Conservation (phyloP, 1,140 invertebrate species). For the Antheraea pernyi region DNA sequence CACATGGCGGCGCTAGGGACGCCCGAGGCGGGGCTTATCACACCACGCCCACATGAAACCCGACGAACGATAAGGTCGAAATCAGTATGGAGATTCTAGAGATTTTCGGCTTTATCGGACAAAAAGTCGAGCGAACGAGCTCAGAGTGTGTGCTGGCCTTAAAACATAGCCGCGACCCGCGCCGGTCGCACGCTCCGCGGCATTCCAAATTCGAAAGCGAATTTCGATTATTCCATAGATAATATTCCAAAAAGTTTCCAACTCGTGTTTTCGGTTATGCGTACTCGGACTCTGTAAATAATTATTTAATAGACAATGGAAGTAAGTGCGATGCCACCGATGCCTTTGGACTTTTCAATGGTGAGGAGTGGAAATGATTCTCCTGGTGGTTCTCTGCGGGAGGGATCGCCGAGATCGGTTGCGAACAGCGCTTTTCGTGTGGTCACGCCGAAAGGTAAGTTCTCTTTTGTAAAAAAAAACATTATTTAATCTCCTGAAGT, state of each 20-base stretch:
- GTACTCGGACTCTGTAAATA: constrained; percentile 20
- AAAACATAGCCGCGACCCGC: constrained; percentile 64
- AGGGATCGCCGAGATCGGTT: constrained; percentile 64
- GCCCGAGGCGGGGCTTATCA: constrained; percentile 48
- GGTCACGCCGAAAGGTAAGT: constrained; percentile 75
- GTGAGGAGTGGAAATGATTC: constrained; percentile 62
- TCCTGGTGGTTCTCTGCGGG: constrained; percentile 45
- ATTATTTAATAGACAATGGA: constrained; percentile 58
- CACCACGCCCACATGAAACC: constrained; percentile 55
- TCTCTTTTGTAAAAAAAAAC: constrained; percentile 5
- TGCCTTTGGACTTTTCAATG: constrained; percentile 79
- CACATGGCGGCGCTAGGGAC: constrained; percentile 56
- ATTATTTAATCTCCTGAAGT: neutral
- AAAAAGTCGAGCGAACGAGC: constrained; percentile 37
- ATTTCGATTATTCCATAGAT: constrained; percentile 4
- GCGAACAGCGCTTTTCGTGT: constrained; percentile 76
- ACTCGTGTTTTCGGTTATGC: constrained; percentile 22
- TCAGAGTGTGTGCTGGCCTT: constrained; percentile 55
- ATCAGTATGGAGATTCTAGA: constrained; percentile 54
- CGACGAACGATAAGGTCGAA: constrained; percentile 63
- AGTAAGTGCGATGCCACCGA: constrained; percentile 77
- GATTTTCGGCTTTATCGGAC: constrained; percentile 63
- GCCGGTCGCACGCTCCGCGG: constrained; percentile 58
- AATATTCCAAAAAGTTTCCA: constrained; percentile 1
- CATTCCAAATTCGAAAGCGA: constrained; percentile 33